Conservation (phyloP, 2,113 vertebrate species). For the Ploceus nigricollis region DNA sequence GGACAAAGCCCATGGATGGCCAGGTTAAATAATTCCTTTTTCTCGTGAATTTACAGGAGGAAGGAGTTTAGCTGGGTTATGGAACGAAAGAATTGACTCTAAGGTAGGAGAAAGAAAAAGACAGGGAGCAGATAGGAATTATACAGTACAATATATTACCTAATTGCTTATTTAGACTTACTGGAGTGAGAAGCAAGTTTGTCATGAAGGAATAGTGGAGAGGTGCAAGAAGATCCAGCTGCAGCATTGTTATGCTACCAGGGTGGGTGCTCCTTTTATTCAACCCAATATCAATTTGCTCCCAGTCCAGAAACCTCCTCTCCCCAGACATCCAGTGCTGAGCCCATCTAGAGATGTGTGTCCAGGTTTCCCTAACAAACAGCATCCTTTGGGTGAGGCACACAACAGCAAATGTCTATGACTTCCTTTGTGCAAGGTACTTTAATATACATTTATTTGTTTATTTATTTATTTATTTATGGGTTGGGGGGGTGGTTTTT, state of each 20-base stretch:
- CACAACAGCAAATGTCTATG: not conserved
- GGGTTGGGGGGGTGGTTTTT: rapidly evolving
- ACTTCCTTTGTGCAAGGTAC: not conserved
- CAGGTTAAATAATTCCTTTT: not conserved
- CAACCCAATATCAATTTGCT: not conserved
- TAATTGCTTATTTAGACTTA: not conserved
- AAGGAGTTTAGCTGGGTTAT: not conserved
- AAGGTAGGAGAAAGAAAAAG: not conserved
- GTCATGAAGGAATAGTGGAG: not conserved
- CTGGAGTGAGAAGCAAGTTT: not conserved
- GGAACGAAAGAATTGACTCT: not conserved
- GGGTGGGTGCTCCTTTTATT: not conserved
- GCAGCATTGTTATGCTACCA: not conserved
- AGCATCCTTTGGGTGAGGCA: not conserved
- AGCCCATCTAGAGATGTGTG: not conserved
- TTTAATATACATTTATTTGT: no score
- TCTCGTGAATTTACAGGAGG: not conserved
- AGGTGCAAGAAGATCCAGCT: not conserved
- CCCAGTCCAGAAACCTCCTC: not conserved
- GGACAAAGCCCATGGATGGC: not conserved
- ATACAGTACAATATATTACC: not conserved
- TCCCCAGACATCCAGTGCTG: not conserved
- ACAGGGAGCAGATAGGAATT: not conserved
- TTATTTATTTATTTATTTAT: not conserved
- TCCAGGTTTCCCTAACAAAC: not conserved